Conservation (phyloP, 2,113 vertebrate species). For the Oryzias javanicus region DNA sequence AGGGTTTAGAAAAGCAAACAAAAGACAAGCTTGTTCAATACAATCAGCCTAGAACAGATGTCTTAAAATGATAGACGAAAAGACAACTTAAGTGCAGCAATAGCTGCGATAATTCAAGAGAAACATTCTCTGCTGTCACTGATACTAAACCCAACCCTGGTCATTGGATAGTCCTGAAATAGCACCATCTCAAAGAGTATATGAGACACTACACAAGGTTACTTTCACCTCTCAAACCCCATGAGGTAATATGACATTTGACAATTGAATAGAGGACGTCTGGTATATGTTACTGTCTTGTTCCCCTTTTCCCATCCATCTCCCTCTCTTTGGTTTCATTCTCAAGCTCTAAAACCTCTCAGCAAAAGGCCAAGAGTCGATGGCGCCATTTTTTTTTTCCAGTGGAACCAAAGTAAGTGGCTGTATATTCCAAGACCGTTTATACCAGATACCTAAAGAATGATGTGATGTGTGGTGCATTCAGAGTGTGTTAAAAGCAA, state of each 20-base stretch:
- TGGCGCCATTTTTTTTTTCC: not conserved
- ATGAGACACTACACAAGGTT: constrained; percentile 16
- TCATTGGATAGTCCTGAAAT: constrained; percentile 36
- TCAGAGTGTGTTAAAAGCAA: no score
- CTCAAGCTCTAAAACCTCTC: constrained; percentile 14
- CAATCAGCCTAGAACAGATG: not conserved
- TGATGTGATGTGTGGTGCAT: no score
- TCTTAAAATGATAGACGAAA: not conserved
- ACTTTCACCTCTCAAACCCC: constrained; percentile 23
- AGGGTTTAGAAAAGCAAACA: not conserved
- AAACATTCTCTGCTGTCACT: constrained; percentile 34
- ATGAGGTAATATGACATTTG: constrained; percentile 50
- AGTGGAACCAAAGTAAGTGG: not conserved
- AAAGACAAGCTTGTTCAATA: not conserved
- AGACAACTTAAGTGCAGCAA: not conserved
- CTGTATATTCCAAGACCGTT: no score
- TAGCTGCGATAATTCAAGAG: not conserved
- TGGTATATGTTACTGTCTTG: constrained; percentile 40
- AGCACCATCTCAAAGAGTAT: constrained; percentile 27
- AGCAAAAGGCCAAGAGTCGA: not conserved
- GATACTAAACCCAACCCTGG: constrained; percentile 8
- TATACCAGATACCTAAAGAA: no score
- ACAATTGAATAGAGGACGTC: constrained; percentile 48
- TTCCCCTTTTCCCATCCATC: not conserved
- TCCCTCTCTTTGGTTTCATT: constrained; percentile 11